Conservation (phyloP, 1,140 invertebrate species). For the Meloidogyne exigua region DNA sequence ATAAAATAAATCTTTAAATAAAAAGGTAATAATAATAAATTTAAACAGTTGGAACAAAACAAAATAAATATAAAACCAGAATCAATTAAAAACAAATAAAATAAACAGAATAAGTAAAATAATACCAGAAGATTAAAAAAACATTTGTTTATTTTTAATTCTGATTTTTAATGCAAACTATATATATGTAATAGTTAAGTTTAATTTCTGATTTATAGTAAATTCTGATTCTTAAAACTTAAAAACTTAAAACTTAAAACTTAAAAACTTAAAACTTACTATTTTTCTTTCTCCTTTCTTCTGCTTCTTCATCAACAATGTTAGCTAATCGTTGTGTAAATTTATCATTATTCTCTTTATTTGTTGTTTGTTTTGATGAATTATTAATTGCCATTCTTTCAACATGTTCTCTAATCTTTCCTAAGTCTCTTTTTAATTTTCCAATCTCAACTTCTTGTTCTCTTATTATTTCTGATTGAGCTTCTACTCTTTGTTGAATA, state of each 20-base stretch:
- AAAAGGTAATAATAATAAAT: neutral
- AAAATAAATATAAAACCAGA: neutral
- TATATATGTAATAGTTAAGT: too few species aligned
- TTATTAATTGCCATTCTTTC: slow-evolving; percentile 2
- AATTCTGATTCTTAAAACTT: neutral
- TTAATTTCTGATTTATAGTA: too few species aligned
- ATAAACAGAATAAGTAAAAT: too few species aligned
- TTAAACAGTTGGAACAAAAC: neutral
- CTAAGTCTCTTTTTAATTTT: slow-evolving; percentile 21
- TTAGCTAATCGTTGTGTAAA: slow-evolving; percentile 17
- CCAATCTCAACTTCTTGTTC: slow-evolving; percentile 21
- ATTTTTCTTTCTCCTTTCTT: slow-evolving; percentile 11
- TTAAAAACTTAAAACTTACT: neutral
- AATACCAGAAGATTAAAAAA: too few species aligned
- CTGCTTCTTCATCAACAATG: slow-evolving; percentile 27
- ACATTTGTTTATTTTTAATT: too few species aligned
- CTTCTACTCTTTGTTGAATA: slow-evolving; percentile 1
- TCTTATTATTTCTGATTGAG: slow-evolving; percentile 9
- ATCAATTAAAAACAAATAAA: too few species aligned
- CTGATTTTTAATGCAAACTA: too few species aligned
- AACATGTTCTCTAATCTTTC: slow-evolving; percentile 16
- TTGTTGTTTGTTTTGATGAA: neutral
- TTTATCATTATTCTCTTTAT: neutral
- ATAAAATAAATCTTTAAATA: neutral
- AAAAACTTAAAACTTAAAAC: neutral